A percentile compares a stretch with the other conserved stretches of the same genome.
These are phyloP conservation scores for Neocloeon triangulifer DNA, from an alignment of 1,140 invertebrate genomes.

Conservation along the genomic window DNA sequence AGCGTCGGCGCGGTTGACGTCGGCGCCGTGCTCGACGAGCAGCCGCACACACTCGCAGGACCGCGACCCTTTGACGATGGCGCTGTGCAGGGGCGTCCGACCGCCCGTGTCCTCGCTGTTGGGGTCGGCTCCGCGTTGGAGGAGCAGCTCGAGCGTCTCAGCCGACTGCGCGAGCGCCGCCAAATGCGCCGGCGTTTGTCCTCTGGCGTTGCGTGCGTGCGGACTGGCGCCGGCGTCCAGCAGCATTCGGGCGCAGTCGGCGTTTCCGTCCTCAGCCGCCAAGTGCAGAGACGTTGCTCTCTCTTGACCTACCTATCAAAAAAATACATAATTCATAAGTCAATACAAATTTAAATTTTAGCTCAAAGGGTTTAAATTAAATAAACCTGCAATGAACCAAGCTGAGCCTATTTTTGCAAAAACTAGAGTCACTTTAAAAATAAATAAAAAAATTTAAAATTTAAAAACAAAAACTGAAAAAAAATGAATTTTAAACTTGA, in stretches of 20 bases:
- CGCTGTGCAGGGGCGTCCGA: conserved; percentile 51
- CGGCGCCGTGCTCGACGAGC: conserved; percentile 38
- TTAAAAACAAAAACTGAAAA: too few relatives aligned
- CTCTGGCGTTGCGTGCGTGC: conserved; percentile 10
- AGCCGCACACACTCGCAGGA: conserved; percentile 42
- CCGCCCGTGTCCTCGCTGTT: conserved; percentile 39
- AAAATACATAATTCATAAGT: too few relatives aligned
- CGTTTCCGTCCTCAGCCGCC: conserved; percentile 22
- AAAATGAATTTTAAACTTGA: too few relatives aligned
- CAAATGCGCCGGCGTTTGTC: conserved; percentile 15
- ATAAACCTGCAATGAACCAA: too few relatives aligned
- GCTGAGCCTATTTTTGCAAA: too few relatives aligned
- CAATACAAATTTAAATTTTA: too few relatives aligned
- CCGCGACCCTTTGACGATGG: conserved; percentile 48
- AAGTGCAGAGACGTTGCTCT: conserved; percentile 25
- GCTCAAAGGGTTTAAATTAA: too few relatives aligned
- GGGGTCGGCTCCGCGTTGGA: conserved; percentile 33
- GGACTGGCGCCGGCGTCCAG: conserved; percentile 18
- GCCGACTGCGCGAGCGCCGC: conserved; percentile 39
- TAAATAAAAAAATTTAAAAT: too few relatives aligned
- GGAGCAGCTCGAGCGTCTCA: conserved; percentile 41
- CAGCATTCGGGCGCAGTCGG: conserved; percentile 17
- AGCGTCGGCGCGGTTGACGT: conserved; percentile 50
- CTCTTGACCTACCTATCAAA: too few relatives aligned
- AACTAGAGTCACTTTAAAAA: too few relatives aligned